Percentiles rank a stretch among this genome's conserved stretches.
Conservation (phyloP, 1,140 invertebrate species). For the Ooceraea biroi region DNA sequence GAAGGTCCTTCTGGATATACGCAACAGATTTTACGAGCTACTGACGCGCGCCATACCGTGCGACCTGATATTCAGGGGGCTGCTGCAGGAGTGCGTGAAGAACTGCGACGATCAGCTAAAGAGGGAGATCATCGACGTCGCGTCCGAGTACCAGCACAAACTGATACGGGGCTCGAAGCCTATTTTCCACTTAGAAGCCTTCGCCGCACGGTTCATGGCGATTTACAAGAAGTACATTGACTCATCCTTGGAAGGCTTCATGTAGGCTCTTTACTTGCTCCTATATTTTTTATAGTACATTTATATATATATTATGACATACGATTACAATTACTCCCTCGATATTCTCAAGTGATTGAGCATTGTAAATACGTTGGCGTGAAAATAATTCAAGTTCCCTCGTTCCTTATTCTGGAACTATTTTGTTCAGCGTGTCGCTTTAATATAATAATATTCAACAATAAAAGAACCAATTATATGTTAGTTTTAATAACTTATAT, state of each 20-base stretch:
- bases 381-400: not conserved
- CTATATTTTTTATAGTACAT: conserved; percentile 2
- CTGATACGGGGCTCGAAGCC: conserved; percentile 96
- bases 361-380: not conserved
- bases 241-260: conserved; percentile 87
- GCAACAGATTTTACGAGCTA: conserved; percentile 96
- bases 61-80: conserved; percentile 96
- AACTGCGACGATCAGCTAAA: conserved; percentile 97
- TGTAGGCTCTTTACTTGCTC: conserved; percentile 39
- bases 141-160: conserved; percentile 96
- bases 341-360: not conserved
- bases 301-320: not conserved
- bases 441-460: conserved; percentile 14
- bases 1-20: conserved; percentile 93
- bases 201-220: conserved; percentile 98
- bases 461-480: not conserved
- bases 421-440: conserved; percentile 4
- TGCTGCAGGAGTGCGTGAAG: conserved; percentile 94
- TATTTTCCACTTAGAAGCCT: conserved; percentile 99
- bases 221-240: conserved; percentile 95
- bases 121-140: conserved; percentile 93
- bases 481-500: conserved; percentile 62
- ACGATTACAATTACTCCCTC: not conserved
- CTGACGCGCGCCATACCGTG: conserved; percentile 97
- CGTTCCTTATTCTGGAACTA: not conserved